These are phyloP conservation scores for Hydra vulgaris DNA, from an alignment of 30 jellyfish, hydroid and myxozoan species.

Conservation along the genomic window DNA sequence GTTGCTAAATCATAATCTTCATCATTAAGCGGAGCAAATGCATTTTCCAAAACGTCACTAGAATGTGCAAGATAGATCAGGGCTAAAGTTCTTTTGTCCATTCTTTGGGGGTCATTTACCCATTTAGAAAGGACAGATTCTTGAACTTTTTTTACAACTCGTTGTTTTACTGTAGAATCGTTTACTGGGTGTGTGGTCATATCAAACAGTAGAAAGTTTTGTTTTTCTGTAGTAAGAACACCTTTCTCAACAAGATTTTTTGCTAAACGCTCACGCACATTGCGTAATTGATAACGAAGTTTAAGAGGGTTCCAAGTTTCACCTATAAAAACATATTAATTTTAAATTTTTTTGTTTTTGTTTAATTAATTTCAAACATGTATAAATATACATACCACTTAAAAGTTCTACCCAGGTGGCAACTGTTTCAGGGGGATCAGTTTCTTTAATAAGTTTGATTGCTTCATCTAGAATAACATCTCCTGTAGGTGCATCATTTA, in stretches of 20 bases:
- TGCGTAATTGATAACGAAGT: slow-evolving; percentile 78
- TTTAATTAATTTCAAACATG: too few relatives aligned
- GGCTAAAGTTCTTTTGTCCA: slow-evolving; percentile 89
- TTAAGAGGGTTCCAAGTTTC: slow-evolving; percentile 99
- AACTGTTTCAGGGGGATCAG: slow-evolving; percentile 86
- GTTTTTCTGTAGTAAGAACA: slow-evolving; percentile 92
- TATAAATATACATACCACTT: slow-evolving; percentile 47
- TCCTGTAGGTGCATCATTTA: slow-evolving; percentile 89
- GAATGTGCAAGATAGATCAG: slow-evolving; percentile 88
- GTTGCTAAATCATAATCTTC: slow-evolving; percentile 97
- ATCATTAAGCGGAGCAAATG: slow-evolving; percentile 93
- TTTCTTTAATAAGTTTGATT: slow-evolving; percentile 61
- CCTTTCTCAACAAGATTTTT: slow-evolving; percentile 98
- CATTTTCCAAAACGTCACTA: slow-evolving; percentile 92
- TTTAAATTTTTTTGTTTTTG: too few relatives aligned
- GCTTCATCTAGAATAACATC: slow-evolving; percentile 98
- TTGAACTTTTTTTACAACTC: slow-evolving; percentile 79
- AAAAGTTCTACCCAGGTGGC: slow-evolving; percentile 87
- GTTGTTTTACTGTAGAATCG: slow-evolving; percentile 66
- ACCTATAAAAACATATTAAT: too few relatives aligned
- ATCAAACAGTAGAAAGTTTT: slow-evolving; percentile 80
- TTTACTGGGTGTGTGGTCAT: slow-evolving; percentile 96
- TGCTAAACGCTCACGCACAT: slow-evolving; percentile 85
- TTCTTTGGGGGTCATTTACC: slow-evolving; percentile 97
- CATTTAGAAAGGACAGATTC: slow-evolving; percentile 79